Conservation (phyloP, 2,888 invertebrate genomes). For the Amphipoea oculea region DNA sequence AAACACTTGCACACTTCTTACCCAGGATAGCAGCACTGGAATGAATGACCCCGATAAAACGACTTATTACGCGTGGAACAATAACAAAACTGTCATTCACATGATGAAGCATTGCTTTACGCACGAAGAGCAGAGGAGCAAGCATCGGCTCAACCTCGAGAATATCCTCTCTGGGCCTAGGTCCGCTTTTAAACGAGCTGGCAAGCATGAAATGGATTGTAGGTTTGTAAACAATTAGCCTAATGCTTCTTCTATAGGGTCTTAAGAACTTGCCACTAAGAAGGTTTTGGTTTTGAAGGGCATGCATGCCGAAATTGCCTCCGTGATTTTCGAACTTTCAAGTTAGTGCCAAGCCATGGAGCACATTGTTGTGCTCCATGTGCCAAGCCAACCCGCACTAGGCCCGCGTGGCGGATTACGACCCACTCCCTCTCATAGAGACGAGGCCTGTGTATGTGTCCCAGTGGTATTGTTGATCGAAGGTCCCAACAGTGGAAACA, state of each 20-base stretch:
- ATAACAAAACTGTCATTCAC: slow-evolving; percentile 80
- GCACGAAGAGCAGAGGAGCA: slow-evolving; percentile 80
- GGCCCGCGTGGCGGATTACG: not conserved
- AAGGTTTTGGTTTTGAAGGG: not conserved
- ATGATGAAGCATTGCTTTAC: slow-evolving; percentile 89
- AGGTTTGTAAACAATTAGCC: slow-evolving; percentile 68
- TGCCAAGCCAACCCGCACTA: not conserved
- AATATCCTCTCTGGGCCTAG: slow-evolving; percentile 78
- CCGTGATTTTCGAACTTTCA: not conserved
- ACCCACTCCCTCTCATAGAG: not conserved
- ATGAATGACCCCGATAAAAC: slow-evolving; percentile 9
- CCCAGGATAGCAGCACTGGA: slow-evolving; percentile 46
- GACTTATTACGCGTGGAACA: slow-evolving; percentile 88
- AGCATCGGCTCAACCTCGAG: slow-evolving; percentile 66
- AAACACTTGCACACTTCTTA: not conserved
- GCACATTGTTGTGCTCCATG: too few species aligned
- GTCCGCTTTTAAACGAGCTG: slow-evolving; percentile 74
- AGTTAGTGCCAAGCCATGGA: not conserved
- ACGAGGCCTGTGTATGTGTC: not conserved
- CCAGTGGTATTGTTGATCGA: too few species aligned
- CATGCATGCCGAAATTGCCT: not conserved
- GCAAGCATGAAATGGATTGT: slow-evolving; percentile 80
- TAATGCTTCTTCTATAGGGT: not conserved
- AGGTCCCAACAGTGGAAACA: not conserved
- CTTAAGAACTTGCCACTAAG: not conserved